phyloP scores from a whole-genome alignment of 2,888 invertebrate species.

The Diarsia mendica region DNA sequence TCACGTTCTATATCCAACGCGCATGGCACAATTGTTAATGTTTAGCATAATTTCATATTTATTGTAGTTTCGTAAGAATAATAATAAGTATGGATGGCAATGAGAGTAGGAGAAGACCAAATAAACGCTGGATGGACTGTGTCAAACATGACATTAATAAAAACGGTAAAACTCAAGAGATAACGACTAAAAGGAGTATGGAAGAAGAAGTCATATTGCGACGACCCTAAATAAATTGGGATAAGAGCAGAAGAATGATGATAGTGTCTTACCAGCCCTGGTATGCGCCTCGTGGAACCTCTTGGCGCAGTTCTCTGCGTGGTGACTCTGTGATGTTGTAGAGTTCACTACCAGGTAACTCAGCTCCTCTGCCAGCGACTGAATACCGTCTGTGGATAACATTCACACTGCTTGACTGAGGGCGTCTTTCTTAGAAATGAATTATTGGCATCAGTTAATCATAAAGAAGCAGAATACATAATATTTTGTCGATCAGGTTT shows the following conservation, averaged over 20 bases:
- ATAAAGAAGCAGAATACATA: not conserved
- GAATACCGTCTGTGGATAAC: conserved; percentile 61
- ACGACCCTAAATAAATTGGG: not conserved
- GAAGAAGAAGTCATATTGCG: not conserved
- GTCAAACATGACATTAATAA: not conserved
- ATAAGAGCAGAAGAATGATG: not conserved
- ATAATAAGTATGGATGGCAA: not conserved
- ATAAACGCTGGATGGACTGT: not conserved
- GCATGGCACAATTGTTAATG: too few species aligned
- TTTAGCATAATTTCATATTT: not conserved
- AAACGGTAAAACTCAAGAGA: not conserved
- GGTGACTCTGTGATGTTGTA: conserved; percentile 75
- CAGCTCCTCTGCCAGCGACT: conserved; percentile 69
- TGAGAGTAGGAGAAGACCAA: not conserved
- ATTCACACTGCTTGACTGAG: not conserved
- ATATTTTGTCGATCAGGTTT: not conserved
- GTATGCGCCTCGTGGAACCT: conserved; percentile 74
- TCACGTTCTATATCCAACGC: too few species aligned
- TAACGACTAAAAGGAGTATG: not conserved
- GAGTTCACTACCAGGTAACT: conserved; percentile 67
- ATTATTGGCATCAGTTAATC: not conserved
- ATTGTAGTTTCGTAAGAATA: not conserved
- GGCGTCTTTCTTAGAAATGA: not conserved
- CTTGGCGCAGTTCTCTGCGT: conserved; percentile 76
- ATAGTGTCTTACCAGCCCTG: conserved; percentile 71